These are phyloP conservation scores for Lagodon rhomboides DNA, from an alignment of 2,797 vertebrate species.

Conservation along the genomic window DNA sequence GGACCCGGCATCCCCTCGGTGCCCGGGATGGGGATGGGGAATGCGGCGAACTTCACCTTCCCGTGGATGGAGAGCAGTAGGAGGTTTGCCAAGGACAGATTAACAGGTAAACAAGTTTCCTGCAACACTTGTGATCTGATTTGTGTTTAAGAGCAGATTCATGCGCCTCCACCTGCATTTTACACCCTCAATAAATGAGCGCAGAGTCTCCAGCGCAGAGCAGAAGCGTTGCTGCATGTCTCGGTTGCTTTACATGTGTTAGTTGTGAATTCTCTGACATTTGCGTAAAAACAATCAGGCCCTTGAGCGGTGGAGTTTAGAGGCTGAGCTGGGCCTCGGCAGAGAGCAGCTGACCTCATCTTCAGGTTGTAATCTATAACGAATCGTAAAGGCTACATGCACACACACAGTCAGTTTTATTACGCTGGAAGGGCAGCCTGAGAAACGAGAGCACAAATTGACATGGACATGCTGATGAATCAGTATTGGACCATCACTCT, in stretches of 20 bases:
- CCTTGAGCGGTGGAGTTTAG: background rate
- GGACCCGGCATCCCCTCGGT: slow-evolving; percentile 74
- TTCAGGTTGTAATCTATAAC: slow-evolving; percentile 52
- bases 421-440: slow-evolving; percentile 61
- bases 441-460: slow-evolving; percentile 69
- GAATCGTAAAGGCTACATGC: slow-evolving; percentile 14
- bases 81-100: slow-evolving; percentile 93
- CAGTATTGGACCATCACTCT: slow-evolving; percentile 79
- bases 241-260: background rate
- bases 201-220: background rate
- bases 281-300: background rate
- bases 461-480: slow-evolving; percentile 78
- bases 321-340: slow-evolving; percentile 6
- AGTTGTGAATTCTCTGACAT: background rate
- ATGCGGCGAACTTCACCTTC: slow-evolving; percentile 90
- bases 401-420: slow-evolving; percentile 41
- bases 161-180: background rate
- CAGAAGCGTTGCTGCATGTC: too few species aligned
- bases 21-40: slow-evolving; percentile 85
- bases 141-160: slow-evolving; percentile 3
- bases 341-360: slow-evolving; percentile 42
- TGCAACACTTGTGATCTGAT: background rate
- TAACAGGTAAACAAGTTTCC: slow-evolving; percentile 89
- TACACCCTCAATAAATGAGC: background rate
- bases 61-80: slow-evolving; percentile 97